Evolutionary conservation across 2,888 invertebrate species (phyloP).

Genomic region (Dasysyrphus tricinctus): DNA sequence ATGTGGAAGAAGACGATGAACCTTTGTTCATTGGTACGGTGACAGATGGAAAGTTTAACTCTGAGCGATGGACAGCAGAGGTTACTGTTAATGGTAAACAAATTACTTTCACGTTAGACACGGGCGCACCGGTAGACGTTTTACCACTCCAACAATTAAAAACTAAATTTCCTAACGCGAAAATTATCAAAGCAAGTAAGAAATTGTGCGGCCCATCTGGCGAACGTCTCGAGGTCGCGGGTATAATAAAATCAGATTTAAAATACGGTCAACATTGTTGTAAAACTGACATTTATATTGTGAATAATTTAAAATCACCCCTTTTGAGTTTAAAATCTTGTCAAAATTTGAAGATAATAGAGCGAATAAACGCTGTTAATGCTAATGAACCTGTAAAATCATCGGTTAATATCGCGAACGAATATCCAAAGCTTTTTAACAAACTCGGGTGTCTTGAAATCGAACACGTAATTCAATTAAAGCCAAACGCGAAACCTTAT

Average conservation of each 20-base stretch:
- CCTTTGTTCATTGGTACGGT: constrained; percentile 11
- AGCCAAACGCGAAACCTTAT: constrained; percentile 20
- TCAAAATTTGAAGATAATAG: no score
- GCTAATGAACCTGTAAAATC: no score
- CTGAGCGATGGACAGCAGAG: constrained; percentile 37
- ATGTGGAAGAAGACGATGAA: no score
- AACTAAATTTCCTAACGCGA: background rate
- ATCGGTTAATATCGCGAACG: background rate
- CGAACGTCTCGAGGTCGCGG: constrained; percentile 7
- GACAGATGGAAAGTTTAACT: background rate
- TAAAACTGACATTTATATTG: no score
- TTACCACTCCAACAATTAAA: constrained; percentile 17
- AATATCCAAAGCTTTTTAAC: background rate
- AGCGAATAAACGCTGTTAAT: no score
- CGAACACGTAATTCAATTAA: no score
- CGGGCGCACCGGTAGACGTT: constrained; percentile 26
- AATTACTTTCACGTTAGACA: constrained; percentile 24
- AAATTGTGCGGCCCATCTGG: no score
- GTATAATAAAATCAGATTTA: constrained; percentile 8
- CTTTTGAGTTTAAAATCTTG: no score
- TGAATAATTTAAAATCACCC: no score
- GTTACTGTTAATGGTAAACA: constrained; percentile 8
- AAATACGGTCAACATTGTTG: constrained; percentile 2
- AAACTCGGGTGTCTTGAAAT: constrained; percentile 25
- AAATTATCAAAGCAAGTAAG: constrained; percentile 20